These are phyloP conservation scores for Tenthredo mesomela DNA, from an alignment of 2,888 invertebrate species.

Conservation along the genomic window DNA sequence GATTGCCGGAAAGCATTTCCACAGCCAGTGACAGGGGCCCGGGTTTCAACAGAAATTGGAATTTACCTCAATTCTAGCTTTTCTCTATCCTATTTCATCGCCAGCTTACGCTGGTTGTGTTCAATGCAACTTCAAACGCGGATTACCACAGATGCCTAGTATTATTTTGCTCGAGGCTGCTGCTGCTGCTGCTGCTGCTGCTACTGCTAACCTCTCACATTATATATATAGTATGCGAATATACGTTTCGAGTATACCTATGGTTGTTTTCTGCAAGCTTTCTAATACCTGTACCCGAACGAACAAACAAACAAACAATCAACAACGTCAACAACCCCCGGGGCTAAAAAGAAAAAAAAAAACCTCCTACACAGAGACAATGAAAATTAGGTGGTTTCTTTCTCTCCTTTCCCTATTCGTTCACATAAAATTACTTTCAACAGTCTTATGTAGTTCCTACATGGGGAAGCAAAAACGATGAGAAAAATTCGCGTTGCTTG, in stretches of 20 bases:
- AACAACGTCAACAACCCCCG: slow-evolving; percentile 4
- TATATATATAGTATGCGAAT: background rate
- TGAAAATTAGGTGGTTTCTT: background rate
- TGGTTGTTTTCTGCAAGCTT: background rate
- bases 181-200: slow-evolving; percentile 16
- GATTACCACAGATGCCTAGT: background rate
- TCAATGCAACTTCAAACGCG: slow-evolving; percentile 4
- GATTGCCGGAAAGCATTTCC: slow-evolving; percentile 31
- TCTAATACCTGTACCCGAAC: background rate
- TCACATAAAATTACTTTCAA: background rate
- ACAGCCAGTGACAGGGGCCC: background rate
- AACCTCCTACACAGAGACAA: background rate
- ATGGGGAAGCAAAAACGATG: background rate
- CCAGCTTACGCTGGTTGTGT: background rate
- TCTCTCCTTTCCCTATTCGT: background rate
- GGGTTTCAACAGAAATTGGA: slow-evolving; percentile 5
- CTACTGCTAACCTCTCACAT: background rate
- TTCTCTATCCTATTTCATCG: background rate
- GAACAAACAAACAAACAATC: slow-evolving; percentile 15
- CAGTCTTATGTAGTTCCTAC: no score
- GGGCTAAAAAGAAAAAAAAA: background rate
- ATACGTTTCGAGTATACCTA: background rate
- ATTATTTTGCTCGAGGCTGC: slow-evolving; percentile 7
- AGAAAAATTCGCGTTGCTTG: background rate
- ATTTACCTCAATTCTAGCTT: background rate